A percentile compares a stretch with the other conserved stretches of the same genome.
Conservation (phyloP, 2,113 vertebrate species). For the Lepus timidus region DNA sequence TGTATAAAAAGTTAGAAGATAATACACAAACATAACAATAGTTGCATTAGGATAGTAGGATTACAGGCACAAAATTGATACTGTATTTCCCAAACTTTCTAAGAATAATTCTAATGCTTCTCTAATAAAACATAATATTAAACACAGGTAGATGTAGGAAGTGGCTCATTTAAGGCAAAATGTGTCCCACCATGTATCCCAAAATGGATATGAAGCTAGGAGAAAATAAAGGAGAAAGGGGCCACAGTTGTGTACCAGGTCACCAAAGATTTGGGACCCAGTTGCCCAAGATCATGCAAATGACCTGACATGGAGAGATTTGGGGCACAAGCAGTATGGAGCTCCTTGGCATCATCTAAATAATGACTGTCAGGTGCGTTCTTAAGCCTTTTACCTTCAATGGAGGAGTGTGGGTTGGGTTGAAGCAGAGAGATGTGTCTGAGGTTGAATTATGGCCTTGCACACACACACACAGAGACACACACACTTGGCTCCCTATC, state of each 20-base stretch:
- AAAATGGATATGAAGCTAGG: not conserved
- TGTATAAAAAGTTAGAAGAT: not conserved
- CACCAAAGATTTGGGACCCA: not conserved
- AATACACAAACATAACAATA: slow-evolving; percentile 7
- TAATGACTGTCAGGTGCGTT: not conserved
- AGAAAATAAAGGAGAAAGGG: not conserved
- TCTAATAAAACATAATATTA: slow-evolving; percentile 29
- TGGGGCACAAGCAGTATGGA: not conserved
- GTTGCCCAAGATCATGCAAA: not conserved
- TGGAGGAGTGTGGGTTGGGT: not conserved
- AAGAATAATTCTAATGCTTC: not conserved
- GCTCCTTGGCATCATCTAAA: not conserved
- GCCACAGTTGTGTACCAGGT: not conserved
- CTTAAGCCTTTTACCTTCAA: not conserved
- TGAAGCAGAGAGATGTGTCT: not conserved
- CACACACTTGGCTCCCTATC: not conserved
- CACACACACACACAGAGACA: not conserved
- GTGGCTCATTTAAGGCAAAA: slow-evolving; percentile 21
- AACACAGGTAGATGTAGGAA: not conserved
- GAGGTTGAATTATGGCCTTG: not conserved
- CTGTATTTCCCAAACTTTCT: not conserved
- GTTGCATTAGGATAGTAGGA: not conserved
- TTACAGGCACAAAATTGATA: not conserved
- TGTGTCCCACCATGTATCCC: not conserved
- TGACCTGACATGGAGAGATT: slow-evolving; percentile 8